Evolutionary conservation across 2,797 vertebrate genomes (phyloP), one percentile per base, ranked within the genome.

Genomic region (Eupleurogrammus muticus): DNA sequence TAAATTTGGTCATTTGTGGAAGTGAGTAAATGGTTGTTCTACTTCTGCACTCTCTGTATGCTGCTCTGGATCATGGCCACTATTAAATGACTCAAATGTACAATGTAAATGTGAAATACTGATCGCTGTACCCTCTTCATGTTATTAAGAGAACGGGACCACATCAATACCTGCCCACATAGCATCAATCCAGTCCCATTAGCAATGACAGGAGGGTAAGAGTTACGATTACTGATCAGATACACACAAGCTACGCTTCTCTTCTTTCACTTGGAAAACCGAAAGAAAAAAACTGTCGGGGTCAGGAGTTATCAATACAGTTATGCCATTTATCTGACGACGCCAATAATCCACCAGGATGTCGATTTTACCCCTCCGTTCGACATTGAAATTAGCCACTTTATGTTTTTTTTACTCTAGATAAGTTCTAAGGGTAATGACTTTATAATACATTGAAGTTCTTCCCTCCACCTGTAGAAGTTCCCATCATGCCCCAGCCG

Each of bases 121-220:
- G 34, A 62, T 67, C 38, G 17, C 47, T 56, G 20, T 5, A 48
- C 10, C 32, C 49, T 23, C 34, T 35, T 24, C 28, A 36, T 67
- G 52, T 23, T 36, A 71, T 66, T 19, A 48, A 38, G 34, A 68
- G 54, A 57, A n/a, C 9, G 50, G 47, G 13, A 36, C 28, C 3
- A 2, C 48, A 63, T 77, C 69, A 71, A 70, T 76, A 67, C 47
- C 49, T 55, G 50, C 67, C 55, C 68, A 21, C 53, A 70, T 34
- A 56, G 46, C 72, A 66, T 85, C 77, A 77, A 81, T 78, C 53
- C 77, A 63, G 28, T 17, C 28, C 61, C 51, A 65, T 84, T 87
- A 81, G 34, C 78, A 80, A 72, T 87, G 81, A 63, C 85, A 87
- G 75, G 77, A 71, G 21, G 46, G 59, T 53, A 68, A 79, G 71